Evolutionary conservation across 2,888 invertebrate genomes (phyloP).

Genomic region (Lottia scabra): DNA sequence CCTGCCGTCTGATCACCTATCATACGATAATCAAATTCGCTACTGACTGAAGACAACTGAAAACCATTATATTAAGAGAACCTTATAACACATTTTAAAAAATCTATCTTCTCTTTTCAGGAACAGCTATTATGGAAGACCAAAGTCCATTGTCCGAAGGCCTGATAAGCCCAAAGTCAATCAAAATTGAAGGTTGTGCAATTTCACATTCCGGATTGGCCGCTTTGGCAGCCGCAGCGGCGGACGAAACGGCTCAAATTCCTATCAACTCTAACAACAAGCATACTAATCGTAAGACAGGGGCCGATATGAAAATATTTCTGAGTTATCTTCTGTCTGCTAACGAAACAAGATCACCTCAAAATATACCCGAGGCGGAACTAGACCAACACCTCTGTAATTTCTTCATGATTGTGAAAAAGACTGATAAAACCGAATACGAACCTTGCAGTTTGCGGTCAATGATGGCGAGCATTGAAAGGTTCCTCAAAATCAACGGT

Average conservation of each 20-base stretch:
- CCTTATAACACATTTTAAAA: too few species aligned
- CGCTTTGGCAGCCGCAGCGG: neutral
- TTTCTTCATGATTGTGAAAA: conserved; percentile 55
- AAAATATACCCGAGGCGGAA: conserved; percentile 48
- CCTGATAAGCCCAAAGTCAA: too few species aligned
- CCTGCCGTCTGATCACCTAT: too few species aligned
- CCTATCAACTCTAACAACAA: conserved; percentile 34
- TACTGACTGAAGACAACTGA: too few species aligned
- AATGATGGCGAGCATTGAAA: conserved; percentile 58
- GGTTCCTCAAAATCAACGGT: conserved; percentile 48
- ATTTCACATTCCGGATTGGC: neutral
- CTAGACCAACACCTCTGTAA: conserved; percentile 54
- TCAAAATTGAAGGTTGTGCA: too few species aligned
- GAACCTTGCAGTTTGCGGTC: conserved; percentile 58
- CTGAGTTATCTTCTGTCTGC: conserved; percentile 50
- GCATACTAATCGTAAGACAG: conserved; percentile 59
- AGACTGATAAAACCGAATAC: conserved; percentile 58
- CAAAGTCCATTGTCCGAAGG: too few species aligned
- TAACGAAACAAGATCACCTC: conserved; percentile 49
- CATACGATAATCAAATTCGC: too few species aligned
- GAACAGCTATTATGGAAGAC: too few species aligned
- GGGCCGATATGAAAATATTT: conserved; percentile 57
- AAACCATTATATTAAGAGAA: too few species aligned
- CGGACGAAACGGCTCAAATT: neutral
- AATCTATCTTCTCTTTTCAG: too few species aligned